Percentiles rank a stretch among this genome's conserved stretches.
phyloP scores from a whole-genome alignment of 2,113 vertebrate genomes.

The Phaetusa simplex region DNA sequence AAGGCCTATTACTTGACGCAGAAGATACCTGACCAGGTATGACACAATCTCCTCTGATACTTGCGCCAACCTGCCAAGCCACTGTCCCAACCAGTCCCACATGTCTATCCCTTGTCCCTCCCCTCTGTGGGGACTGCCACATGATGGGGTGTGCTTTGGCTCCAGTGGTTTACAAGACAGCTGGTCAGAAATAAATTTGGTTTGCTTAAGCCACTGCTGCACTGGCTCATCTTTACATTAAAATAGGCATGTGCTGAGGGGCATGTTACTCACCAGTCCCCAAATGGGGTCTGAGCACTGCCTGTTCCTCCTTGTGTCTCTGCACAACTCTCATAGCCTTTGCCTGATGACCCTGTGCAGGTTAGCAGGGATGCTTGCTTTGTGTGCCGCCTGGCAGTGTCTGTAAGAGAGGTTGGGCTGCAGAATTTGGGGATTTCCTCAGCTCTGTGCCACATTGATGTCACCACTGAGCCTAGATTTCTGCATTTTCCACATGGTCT shows the following conservation, averaged over 20 bases:
- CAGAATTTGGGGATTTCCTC: neutral
- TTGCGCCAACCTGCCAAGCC: neutral
- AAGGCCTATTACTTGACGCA: conserved; percentile 86
- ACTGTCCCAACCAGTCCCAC: neutral
- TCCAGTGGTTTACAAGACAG: neutral
- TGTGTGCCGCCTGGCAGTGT: neutral
- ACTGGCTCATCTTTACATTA: neutral
- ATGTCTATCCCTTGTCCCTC: neutral
- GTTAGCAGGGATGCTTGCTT: neutral
- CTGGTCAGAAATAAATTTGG: neutral
- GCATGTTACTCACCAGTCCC: neutral
- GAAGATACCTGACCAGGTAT: conserved; percentile 84
- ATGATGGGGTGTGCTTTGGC: neutral
- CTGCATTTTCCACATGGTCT: neutral
- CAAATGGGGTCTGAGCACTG: neutral
- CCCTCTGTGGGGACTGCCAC: neutral
- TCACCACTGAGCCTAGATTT: neutral
- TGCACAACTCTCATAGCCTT: neutral
- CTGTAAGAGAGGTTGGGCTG: neutral
- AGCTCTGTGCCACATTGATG: neutral
- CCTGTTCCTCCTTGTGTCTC: neutral
- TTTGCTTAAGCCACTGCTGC: neutral
- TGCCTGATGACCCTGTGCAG: neutral
- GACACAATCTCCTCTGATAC: neutral
- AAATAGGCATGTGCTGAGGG: neutral